A percentile compares a stretch with the other conserved stretches of the same genome.
Conservation (phyloP, 37 sponge, comb jelly and placozoan species). For the Spongia lamella region DNA sequence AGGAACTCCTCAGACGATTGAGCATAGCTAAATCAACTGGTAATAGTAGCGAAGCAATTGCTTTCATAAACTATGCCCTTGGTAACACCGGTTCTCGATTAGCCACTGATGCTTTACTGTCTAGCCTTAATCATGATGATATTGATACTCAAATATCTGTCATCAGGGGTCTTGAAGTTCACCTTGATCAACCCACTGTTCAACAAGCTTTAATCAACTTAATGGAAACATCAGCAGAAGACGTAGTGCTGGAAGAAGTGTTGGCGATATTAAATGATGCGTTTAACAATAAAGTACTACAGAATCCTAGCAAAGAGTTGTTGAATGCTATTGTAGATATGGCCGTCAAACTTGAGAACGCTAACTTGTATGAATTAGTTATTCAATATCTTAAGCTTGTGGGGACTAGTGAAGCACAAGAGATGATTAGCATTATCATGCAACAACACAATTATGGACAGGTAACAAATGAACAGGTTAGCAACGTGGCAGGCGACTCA, state of each 20-base stretch:
- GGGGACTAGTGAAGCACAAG: conserved; percentile 1
- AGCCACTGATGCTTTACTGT: conserved; percentile 12
- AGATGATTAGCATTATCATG: neutral
- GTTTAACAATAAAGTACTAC: neutral
- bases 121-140: conserved; percentile 29
- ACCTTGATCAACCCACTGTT: conserved; percentile 1
- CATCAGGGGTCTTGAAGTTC: conserved; percentile 25
- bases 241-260: conserved; percentile 6
- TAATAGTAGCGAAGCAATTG: neutral
- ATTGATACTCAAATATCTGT: conserved; percentile 38
- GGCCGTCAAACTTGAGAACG: conserved; percentile 4
- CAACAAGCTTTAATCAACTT: conserved; percentile 12
- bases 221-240: neutral
- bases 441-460: neutral
- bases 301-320: neutral
- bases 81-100: conserved; percentile 49
- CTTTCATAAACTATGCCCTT: conserved; percentile 36
- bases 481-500: neutral
- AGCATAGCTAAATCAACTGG: neutral
- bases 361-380: conserved; percentile 28
- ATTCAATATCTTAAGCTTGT: conserved; percentile 11
- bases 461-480: neutral
- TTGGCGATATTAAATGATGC: neutral
- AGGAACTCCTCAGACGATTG: conserved; percentile 17
- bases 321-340: neutral